Evolutionary conservation across 2,888 invertebrate species (phyloP).

Genomic region (Drosophila pseudotakahashii): DNA sequence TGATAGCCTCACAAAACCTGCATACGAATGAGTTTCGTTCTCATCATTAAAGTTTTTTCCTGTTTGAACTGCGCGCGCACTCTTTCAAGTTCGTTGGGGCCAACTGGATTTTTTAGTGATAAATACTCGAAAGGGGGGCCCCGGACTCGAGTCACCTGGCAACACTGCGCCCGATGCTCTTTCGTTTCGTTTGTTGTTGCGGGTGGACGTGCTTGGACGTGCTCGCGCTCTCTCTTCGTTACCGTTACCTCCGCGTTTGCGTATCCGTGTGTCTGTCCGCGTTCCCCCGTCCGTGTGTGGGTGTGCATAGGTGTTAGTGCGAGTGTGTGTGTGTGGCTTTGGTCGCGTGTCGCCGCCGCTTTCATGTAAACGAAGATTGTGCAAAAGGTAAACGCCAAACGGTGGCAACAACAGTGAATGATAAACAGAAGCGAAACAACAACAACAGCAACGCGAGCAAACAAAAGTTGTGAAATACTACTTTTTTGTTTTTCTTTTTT

Average conservation of each 20-base stretch:
- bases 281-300: constrained; percentile 12
- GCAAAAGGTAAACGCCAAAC: constrained; percentile 44
- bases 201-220: constrained; percentile 9
- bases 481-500: constrained; percentile 19
- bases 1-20: no score
- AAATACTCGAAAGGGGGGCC: neutral
- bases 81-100: neutral
- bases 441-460: constrained; percentile 35
- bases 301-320: constrained; percentile 9
- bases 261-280: constrained; percentile 13
- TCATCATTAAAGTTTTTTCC: no score
- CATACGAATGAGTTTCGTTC: no score
- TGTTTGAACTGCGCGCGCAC: neutral
- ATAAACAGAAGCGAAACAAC: constrained; percentile 37
- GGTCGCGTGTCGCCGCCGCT: constrained; percentile 39
- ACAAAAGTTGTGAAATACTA: constrained; percentile 48
- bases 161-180: constrained; percentile 4
- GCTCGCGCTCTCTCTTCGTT: constrained; percentile 3
- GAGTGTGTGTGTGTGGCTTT: constrained; percentile 10
- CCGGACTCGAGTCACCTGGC: neutral
- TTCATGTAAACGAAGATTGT: constrained; percentile 33
- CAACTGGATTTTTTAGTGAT: constrained; percentile 3
- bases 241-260: constrained; percentile 17
- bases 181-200: constrained; percentile 3
- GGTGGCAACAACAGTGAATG: constrained; percentile 52